Conservation (phyloP, 2,113 vertebrate species). For the Tautogolabrus adspersus region DNA sequence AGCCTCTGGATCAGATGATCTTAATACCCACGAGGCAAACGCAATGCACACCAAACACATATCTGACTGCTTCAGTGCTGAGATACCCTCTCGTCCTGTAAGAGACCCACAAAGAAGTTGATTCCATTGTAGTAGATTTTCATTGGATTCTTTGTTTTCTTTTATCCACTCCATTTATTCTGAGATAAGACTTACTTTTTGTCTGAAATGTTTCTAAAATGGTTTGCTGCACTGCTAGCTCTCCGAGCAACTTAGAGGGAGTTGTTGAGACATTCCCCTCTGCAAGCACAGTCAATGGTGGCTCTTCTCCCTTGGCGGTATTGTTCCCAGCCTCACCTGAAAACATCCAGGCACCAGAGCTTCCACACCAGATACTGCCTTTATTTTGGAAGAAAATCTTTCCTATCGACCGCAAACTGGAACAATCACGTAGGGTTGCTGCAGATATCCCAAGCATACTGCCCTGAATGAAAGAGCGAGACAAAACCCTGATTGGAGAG, state of each 20-base stretch:
- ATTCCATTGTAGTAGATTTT: background rate
- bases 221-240: constrained; percentile 49
- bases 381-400: constrained; percentile 63
- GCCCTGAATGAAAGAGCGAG: constrained; percentile 30
- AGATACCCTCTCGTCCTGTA: constrained; percentile 72
- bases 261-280: constrained; percentile 2
- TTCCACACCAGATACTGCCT: constrained; percentile 65
- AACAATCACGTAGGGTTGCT: constrained; percentile 68
- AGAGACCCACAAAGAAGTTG: constrained; percentile 13
- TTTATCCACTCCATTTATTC: background rate
- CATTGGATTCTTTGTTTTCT: background rate
- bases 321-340: constrained; percentile 25
- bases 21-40: constrained; percentile 96
- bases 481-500: constrained; percentile 53
- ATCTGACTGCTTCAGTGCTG: constrained; percentile 83
- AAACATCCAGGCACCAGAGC: constrained; percentile 58
- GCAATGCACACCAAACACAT: constrained; percentile 97
- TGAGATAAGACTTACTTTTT: constrained; percentile 71
- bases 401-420: constrained; percentile 56
- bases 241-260: constrained; percentile 36
- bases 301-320: constrained; percentile 12
- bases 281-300: constrained; percentile 1
- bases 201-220: constrained; percentile 46
- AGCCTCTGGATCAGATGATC: constrained; percentile 87
- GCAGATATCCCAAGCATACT: background rate